A percentile compares a stretch with the other conserved stretches of the same genome.
Evolutionary conservation across 35 echinoderm and acorn worm genomes (phyloP).

Genomic region (Acanthaster planci): DNA sequence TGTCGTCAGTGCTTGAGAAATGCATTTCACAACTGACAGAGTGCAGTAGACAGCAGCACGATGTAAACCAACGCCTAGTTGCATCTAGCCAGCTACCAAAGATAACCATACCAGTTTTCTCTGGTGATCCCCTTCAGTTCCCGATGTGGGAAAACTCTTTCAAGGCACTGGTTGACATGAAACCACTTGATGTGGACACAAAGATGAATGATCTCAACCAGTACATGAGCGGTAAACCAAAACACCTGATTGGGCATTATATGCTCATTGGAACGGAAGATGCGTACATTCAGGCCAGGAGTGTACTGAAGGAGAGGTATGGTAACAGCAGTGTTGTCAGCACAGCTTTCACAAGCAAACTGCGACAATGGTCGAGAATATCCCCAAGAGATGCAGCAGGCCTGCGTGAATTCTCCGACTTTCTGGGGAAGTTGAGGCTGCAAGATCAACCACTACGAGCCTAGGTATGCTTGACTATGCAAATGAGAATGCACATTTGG

Average conservation of each 20-base stretch:
- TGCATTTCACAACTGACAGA: background rate
- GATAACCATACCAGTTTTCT: background rate
- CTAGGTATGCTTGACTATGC: conserved; percentile 26
- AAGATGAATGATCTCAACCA: conserved; percentile 31
- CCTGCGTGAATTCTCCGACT: conserved; percentile 37
- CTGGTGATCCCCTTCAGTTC: conserved; percentile 22
- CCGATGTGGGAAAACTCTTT: background rate
- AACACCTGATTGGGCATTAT: conserved; percentile 28
- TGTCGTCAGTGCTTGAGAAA: background rate
- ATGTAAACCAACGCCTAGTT: background rate
- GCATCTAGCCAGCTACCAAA: conserved; percentile 17
- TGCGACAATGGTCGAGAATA: conserved; percentile 27
- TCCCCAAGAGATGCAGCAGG: background rate
- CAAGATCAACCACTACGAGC: background rate
- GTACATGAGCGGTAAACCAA: conserved; percentile 32
- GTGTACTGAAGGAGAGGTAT: conserved; percentile 23
- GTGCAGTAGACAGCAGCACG: background rate
- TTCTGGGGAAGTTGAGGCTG: conserved; percentile 28
- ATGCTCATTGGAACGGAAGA: conserved; percentile 39
- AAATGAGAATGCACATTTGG: conserved; percentile 36
- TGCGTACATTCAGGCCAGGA: background rate
- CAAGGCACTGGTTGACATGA: background rate
- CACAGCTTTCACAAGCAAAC: conserved; percentile 21
- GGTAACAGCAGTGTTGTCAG: conserved; percentile 34
- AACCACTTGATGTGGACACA: conserved; percentile 25